A percentile compares a stretch with the other conserved stretches of the same genome.
These are phyloP conservation scores for Platyrinchus mystaceus DNA, from an alignment of 2,797 vertebrate species.

Conservation along the genomic window DNA sequence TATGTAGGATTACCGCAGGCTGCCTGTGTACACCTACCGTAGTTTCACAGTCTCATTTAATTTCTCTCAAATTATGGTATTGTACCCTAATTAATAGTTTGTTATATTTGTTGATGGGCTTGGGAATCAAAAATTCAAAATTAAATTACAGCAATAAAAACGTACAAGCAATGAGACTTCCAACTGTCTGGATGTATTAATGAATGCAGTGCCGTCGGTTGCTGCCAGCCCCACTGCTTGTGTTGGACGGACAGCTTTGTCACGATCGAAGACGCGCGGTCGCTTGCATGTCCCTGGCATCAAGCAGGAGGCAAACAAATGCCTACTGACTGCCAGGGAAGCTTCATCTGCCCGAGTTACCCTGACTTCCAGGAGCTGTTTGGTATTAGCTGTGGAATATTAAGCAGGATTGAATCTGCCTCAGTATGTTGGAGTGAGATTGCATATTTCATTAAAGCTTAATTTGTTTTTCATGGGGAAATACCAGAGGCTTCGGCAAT, in stretches of 20 bases:
- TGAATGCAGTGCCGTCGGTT: neutral
- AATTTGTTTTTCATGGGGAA: constrained; percentile 41
- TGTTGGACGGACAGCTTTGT: neutral
- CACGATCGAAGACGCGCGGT: accelerated
- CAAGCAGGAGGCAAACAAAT: neutral
- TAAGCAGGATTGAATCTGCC: neutral
- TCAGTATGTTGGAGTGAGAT: neutral
- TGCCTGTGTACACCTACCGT: neutral
- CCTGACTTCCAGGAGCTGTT: neutral
- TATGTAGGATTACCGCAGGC: neutral
- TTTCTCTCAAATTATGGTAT: neutral
- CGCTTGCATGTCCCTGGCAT: neutral
- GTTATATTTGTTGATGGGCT: neutral
- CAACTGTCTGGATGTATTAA: neutral
- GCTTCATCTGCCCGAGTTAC: neutral
- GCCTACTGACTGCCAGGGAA: neutral
- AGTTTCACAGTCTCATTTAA: neutral
- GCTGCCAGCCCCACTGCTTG: neutral
- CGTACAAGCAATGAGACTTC: neutral
- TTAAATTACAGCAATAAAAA: neutral
- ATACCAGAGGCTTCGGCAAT: constrained; percentile 7
- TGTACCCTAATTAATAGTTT: neutral
- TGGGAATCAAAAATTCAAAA: neutral
- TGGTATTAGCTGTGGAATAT: constrained; percentile 24
- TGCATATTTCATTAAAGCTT: constrained; percentile 36